Evolutionary conservation across 2,797 vertebrate species (phyloP).

Genomic region (Hydrophis major): DNA sequence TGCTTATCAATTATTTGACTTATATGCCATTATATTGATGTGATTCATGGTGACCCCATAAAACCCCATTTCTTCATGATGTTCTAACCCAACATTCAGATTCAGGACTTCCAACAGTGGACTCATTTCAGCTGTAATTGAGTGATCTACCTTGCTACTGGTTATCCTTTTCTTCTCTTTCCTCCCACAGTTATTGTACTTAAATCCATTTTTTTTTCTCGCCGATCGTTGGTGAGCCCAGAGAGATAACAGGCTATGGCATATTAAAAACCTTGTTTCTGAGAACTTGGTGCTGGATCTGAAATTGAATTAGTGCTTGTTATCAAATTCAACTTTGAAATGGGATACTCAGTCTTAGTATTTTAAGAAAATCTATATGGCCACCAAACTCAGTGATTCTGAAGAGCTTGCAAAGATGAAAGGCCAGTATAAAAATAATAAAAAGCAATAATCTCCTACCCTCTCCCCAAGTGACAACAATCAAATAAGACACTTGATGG

Average conservation of each 20-base stretch:
- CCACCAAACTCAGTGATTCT: not conserved
- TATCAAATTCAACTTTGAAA: not conserved
- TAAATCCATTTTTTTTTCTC: not conserved
- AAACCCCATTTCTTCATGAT: not conserved
- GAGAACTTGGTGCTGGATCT: not conserved
- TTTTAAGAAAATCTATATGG: not conserved
- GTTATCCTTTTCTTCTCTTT: not conserved
- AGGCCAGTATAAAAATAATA: not conserved
- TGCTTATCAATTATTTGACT: not conserved
- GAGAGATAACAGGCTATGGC: not conserved
- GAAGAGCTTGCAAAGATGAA: not conserved
- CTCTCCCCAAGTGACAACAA: not conserved
- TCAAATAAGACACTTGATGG: not conserved
- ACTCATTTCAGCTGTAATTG: too few species aligned
- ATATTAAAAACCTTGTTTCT: not conserved
- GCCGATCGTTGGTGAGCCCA: not conserved
- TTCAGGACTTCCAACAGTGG: too few species aligned
- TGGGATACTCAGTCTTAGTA: not conserved
- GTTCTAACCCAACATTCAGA: too few species aligned
- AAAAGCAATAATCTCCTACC: not conserved
- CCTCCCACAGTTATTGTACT: not conserved
- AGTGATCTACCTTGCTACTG: not conserved
- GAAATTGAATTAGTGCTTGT: not conserved
- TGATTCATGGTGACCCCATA: not conserved
- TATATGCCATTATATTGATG: not conserved